Base-by-base conservation (phyloP, 2,888 invertebrate genomes). In the Petrolisthes cinctipes region DNA sequence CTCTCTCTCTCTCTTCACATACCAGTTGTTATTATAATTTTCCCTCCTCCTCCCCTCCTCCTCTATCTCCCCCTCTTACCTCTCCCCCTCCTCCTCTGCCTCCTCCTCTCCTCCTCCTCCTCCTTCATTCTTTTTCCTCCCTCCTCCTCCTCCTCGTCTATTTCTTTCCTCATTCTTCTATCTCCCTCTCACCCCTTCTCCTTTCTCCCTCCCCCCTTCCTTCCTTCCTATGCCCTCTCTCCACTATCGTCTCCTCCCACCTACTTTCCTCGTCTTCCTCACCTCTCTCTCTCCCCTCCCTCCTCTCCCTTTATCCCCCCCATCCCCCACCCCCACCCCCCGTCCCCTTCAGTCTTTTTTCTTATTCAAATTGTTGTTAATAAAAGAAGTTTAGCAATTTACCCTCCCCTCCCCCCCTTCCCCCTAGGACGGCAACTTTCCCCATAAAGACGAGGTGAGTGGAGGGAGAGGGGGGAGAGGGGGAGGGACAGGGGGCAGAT, bases 331-430 rank as follows among this genome's bases (percentile, higher is more conserved):
- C 61, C 61, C 9, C 3, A 0, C 11, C 61, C 61, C 17, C 61
- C 0, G 11, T 1, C 61, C 61, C 61, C 17, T 17, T 61, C 61
- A 61, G 11, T 61, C 61, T 61, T 61, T 61, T 61, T 61, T 61
- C 61, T 61, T 61, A 61, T 61, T 61, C 61, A 61, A 61, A 61
- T 61, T 61, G 61, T 61, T 61, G 61, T 61, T 61, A 61, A 61
- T 61, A 61, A 61, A 61, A 61, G 61, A 61, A 61, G 61, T 61
- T 61, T 61, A 61, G 61, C 61, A 61, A 61, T 61, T 61, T 61
- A 9, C 61, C 17, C 61, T 9, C 61, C 61, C 11, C 61, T 61
- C 37, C 37, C 37, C 37, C 37, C 37, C 37, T 37, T 37, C 37
- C 2, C 37, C 37, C 37, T 37, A 37, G 37, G 37, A 37, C 37